Conservation (phyloP, 2,888 invertebrate species). For the Epirrhoe tristata region DNA sequence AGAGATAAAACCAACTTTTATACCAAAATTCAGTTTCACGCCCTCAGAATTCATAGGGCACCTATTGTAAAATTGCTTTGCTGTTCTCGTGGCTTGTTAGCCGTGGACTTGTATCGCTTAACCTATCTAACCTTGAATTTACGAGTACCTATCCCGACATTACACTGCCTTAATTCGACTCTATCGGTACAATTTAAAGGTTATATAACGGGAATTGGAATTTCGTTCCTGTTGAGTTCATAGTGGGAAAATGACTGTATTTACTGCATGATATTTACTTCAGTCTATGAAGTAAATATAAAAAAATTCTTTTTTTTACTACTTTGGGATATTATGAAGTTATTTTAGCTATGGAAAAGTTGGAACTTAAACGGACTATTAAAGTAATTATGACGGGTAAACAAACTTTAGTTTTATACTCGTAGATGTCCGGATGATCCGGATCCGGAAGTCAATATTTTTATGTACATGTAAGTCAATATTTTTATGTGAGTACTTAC, state of each 20-base stretch:
- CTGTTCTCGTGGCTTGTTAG: slow-evolving; percentile 59
- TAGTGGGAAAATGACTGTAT: neutral
- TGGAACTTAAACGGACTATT: too few relatives aligned
- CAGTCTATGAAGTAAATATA: too few relatives aligned
- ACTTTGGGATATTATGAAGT: neutral
- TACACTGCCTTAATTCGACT: slow-evolving; percentile 39
- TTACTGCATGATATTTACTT: neutral
- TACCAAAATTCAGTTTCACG: too few relatives aligned
- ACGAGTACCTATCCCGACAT: slow-evolving; percentile 38
- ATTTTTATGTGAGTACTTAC: too few relatives aligned
- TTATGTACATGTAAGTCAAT: too few relatives aligned
- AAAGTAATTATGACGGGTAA: too few relatives aligned
- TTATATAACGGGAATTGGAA: slow-evolving; percentile 30
- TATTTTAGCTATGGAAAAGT: neutral
- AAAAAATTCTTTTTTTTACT: too few relatives aligned
- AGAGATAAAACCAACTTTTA: too few relatives aligned
- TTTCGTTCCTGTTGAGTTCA: slow-evolving; percentile 1
- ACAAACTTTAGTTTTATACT: too few relatives aligned
- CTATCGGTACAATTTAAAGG: slow-evolving; percentile 37
- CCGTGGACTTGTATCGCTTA: slow-evolving; percentile 56
- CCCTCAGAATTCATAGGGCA: neutral
- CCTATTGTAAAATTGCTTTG: slow-evolving; percentile 18
- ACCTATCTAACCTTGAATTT: slow-evolving; percentile 59
- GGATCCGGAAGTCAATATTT: too few relatives aligned
- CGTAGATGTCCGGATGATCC: too few relatives aligned